Evolutionary conservation across 2,113 vertebrate genomes (phyloP).

Genomic region (Istiophorus platypterus): DNA sequence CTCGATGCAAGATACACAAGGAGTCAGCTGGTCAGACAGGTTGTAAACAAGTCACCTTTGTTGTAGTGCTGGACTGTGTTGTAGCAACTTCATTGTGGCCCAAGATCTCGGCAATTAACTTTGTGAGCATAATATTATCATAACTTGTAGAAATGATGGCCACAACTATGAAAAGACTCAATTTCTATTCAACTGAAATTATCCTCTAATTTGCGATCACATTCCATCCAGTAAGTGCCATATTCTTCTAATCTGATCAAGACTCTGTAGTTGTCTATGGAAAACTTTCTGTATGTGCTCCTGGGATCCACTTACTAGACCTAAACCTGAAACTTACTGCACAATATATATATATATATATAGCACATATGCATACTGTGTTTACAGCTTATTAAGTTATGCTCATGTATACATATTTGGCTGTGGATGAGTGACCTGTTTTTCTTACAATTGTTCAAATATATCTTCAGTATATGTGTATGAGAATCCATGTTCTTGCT

Average conservation of each 20-base stretch:
- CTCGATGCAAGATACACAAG: too few species aligned
- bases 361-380: neutral
- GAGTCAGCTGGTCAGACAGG: too few species aligned
- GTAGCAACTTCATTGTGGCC: neutral
- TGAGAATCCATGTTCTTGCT: neutral
- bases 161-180: neutral
- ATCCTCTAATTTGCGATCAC: neutral
- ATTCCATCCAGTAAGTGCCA: neutral
- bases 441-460: neutral
- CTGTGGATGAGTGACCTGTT: neutral
- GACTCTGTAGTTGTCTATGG: neutral
- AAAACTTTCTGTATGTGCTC: neutral
- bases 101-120: too few species aligned
- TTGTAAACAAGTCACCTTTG: too few species aligned
- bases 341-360: too few species aligned
- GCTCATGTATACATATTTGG: neutral
- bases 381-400: neutral
- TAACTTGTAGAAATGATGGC: neutral
- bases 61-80: too few species aligned
- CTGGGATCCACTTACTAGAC: neutral
- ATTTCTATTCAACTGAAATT: neutral
- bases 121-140: too few species aligned
- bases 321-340: neutral
- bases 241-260: neutral
- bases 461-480: neutral